Conservation (phyloP, 1,140 invertebrate genomes). For the Cotesia vestalis region DNA sequence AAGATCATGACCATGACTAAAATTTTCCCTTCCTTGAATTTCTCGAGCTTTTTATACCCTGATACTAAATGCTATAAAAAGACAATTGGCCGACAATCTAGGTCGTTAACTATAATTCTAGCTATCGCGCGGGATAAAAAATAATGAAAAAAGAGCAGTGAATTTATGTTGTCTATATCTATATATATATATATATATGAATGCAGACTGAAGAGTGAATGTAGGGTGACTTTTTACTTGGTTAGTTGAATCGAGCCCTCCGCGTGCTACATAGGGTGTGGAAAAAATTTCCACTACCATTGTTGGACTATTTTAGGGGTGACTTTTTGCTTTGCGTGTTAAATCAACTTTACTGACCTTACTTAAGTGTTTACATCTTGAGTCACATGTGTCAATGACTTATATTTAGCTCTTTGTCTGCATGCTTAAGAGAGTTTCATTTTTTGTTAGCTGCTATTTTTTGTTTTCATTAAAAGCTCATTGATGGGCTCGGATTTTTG, state of each 20-base stretch:
- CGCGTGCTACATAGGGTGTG: slow-evolving; percentile 17
- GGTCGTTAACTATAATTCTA: not conserved
- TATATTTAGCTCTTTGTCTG: not conserved
- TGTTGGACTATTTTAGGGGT: slow-evolving; percentile 52
- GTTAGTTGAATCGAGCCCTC: slow-evolving; percentile 14
- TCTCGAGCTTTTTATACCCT: too few species aligned
- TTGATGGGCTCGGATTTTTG: too few species aligned
- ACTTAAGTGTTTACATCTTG: slow-evolving; percentile 43
- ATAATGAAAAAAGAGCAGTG: not conserved
- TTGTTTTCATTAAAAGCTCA: too few species aligned
- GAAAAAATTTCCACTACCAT: slow-evolving; percentile 31
- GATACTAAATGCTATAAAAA: too few species aligned
- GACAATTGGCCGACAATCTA: too few species aligned
- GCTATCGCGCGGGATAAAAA: not conserved
- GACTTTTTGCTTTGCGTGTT: slow-evolving; percentile 53
- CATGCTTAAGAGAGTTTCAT: not conserved
- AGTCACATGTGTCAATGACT: slow-evolving; percentile 12
- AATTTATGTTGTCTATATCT: slow-evolving; percentile 11
- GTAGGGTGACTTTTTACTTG: slow-evolving; percentile 55
- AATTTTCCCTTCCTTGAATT: not conserved
- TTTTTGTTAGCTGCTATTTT: too few species aligned
- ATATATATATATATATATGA: not conserved
- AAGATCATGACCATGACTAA: too few species aligned
- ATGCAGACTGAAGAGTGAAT: slow-evolving; percentile 14
- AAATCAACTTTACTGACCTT: slow-evolving; percentile 53